These are phyloP conservation scores for Gymnodraco acuticeps DNA, from an alignment of 2,797 vertebrate genomes.

Conservation along the genomic window DNA sequence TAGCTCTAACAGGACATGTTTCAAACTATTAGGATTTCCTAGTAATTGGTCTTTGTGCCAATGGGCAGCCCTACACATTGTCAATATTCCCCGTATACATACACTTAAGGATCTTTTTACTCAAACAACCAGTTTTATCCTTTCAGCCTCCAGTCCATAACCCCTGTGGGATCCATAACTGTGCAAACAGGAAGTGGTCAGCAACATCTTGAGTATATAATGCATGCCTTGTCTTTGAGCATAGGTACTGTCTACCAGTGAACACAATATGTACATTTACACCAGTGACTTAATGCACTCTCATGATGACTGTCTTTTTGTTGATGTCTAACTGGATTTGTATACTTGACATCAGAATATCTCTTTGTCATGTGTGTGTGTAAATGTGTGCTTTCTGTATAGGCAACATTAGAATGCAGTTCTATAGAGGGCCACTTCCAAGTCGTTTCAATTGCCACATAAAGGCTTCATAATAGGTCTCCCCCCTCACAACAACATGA, in stretches of 20 bases:
- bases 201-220: slow-evolving; percentile 71
- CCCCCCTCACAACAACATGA: slow-evolving; percentile 27
- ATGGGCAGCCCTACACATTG: too few species aligned
- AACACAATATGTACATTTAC: slow-evolving; percentile 74
- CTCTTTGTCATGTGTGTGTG: slow-evolving; percentile 53
- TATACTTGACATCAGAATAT: slow-evolving; percentile 69
- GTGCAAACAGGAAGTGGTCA: slow-evolving; percentile 47
- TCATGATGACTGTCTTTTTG: slow-evolving; percentile 66
- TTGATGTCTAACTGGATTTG: slow-evolving; percentile 70
- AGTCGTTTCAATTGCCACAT: slow-evolving; percentile 50
- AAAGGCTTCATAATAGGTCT: slow-evolving; percentile 37
- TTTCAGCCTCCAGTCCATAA: slow-evolving; percentile 24
- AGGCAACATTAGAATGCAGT: slow-evolving; percentile 65
- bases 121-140: slow-evolving; percentile 5
- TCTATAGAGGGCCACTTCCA: slow-evolving; percentile 59
- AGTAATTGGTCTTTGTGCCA: too few species aligned
- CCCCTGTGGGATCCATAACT: slow-evolving; percentile 40
- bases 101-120: not conserved
- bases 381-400: slow-evolving; percentile 72
- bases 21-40: too few species aligned
- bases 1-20: too few species aligned
- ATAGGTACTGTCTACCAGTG: slow-evolving; percentile 73
- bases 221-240: slow-evolving; percentile 78
- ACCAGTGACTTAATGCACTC: slow-evolving; percentile 80
- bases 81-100: not conserved